Evolutionary conservation across 2,888 invertebrate genomes (phyloP).

Genomic region (Eristalis intricaria): DNA sequence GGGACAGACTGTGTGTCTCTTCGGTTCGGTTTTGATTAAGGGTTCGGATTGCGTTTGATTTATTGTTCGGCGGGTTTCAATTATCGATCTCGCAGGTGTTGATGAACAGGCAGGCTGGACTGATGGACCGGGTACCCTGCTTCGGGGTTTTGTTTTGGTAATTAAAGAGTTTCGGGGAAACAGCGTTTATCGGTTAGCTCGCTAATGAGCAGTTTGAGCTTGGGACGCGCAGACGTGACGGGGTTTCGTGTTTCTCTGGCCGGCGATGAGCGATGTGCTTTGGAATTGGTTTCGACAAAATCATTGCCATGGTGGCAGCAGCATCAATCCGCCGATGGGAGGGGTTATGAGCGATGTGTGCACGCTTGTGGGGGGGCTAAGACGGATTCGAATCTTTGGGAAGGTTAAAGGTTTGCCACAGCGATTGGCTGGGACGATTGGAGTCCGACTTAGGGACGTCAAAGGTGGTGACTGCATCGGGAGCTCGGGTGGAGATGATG

Average conservation of each 20-base stretch:
- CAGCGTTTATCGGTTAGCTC: constrained; percentile 40
- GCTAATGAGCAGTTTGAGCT: constrained; percentile 11
- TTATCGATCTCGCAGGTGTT: constrained; percentile 65
- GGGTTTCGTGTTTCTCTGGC: neutral
- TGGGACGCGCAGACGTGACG: neutral
- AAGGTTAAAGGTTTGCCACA: neutral
- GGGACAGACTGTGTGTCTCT: constrained; percentile 1
- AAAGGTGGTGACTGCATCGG: too few relatives aligned
- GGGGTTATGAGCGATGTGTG: neutral
- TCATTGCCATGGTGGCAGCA: neutral
- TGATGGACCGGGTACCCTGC: neutral
- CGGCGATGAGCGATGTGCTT: neutral
- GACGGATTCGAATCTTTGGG: neutral
- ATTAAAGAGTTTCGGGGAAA: constrained; percentile 59
- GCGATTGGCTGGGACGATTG: neutral
- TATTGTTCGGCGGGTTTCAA: constrained; percentile 38
- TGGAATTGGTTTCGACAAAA: neutral
- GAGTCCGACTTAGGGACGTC: neutral
- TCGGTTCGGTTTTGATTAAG: constrained; percentile 40
- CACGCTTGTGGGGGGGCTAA: too few relatives aligned
- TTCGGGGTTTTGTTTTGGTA: constrained; percentile 21
- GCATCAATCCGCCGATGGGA: neutral
- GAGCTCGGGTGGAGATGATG: too few relatives aligned
- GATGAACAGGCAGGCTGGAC: neutral
- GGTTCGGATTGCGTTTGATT: constrained; percentile 57